Conservation (phyloP, 2,888 invertebrate genomes). For the Drosophila macrothrix region DNA sequence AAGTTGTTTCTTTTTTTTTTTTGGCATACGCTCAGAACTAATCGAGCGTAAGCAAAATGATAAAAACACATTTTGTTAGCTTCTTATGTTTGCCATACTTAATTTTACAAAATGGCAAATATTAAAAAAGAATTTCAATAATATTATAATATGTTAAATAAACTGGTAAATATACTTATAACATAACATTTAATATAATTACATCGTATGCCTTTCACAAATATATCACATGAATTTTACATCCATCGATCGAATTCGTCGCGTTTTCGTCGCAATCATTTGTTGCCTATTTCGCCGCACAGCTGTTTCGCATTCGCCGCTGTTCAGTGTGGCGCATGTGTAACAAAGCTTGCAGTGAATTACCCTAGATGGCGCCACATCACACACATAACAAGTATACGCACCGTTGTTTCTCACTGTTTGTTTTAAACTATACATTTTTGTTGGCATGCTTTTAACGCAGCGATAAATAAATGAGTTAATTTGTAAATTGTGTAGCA, state of each 20-base stretch:
- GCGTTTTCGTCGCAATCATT: background rate
- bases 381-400: constrained; percentile 38
- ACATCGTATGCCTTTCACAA: background rate
- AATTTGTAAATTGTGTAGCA: constrained; percentile 38
- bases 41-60: background rate
- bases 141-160: background rate
- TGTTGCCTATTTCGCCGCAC: constrained; percentile 28
- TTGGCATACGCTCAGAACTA: constrained; percentile 3
- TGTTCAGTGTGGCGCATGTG: constrained; percentile 28
- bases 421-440: constrained; percentile 17
- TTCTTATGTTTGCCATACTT: background rate
- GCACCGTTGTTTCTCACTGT: constrained; percentile 27
- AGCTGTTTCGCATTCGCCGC: constrained; percentile 10
- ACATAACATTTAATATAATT: background rate
- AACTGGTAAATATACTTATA: background rate
- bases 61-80: background rate
- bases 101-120: background rate
- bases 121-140: background rate
- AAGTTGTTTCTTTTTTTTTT: constrained; percentile 2
- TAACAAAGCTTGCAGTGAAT: background rate
- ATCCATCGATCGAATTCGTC: constrained; percentile 15
- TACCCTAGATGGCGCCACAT: constrained; percentile 46
- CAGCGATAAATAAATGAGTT: constrained; percentile 8
- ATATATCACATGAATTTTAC: background rate
- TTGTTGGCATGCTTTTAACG: constrained; percentile 14